Evolutionary conservation across 2,888 invertebrate genomes (phyloP).

Genomic region (Nomada lathburiana): DNA sequence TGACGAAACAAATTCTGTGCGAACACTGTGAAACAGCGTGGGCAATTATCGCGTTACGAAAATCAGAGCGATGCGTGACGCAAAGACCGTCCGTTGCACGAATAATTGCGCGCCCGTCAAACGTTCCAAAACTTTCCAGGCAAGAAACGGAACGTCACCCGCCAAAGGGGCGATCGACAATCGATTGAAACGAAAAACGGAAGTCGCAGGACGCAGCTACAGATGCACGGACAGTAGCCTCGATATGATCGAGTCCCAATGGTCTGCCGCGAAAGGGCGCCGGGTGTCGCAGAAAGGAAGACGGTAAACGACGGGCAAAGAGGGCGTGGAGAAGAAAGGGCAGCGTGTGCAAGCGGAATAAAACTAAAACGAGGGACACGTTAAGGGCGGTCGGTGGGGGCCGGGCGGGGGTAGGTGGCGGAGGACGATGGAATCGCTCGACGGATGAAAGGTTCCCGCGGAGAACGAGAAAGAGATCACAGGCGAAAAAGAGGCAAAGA

Average conservation of each 20-base stretch:
- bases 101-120: too few relatives aligned
- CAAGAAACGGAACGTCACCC: too few relatives aligned
- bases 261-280: constrained; percentile 48
- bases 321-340: constrained; percentile 41
- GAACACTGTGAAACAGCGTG: too few relatives aligned
- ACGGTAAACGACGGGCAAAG: constrained; percentile 40
- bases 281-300: constrained; percentile 34
- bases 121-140: too few relatives aligned
- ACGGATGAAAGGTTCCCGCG: constrained; percentile 74
- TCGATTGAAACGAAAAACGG: not conserved
- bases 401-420: not conserved
- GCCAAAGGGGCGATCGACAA: not conserved
- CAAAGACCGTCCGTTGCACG: too few relatives aligned
- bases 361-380: constrained; percentile 47
- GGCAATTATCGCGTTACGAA: too few relatives aligned
- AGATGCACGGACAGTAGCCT: constrained; percentile 45
- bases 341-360: constrained; percentile 52
- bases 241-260: constrained; percentile 51
- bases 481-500: constrained; percentile 76
- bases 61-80: too few relatives aligned
- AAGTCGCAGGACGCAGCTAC: not conserved
- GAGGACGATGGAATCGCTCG: constrained; percentile 63
- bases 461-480: constrained; percentile 76
- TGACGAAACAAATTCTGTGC: too few relatives aligned
- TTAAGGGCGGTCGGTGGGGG: constrained; percentile 10